Percentiles rank a stretch among this genome's conserved stretches.
Conservation (phyloP, 2,888 invertebrate genomes). For the Drosophila conformis region DNA sequence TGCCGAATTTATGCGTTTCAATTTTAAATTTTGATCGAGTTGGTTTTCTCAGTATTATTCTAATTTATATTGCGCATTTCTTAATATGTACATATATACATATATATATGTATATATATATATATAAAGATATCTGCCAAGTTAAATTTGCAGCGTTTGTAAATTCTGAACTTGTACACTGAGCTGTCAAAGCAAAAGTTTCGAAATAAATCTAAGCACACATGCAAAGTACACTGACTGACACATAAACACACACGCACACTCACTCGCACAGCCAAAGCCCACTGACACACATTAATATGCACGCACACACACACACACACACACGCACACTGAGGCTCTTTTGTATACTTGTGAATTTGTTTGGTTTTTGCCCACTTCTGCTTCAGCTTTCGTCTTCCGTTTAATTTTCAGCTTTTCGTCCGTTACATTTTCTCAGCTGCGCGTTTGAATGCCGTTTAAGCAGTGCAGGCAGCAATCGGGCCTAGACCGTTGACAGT, state of each 20-base stretch:
- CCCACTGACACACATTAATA: constrained; percentile 42
- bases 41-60: not conserved
- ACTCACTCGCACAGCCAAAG: not conserved
- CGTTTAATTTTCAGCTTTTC: constrained; percentile 52
- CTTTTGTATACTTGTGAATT: constrained; percentile 51
- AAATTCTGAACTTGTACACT: constrained; percentile 3
- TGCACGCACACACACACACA: constrained; percentile 5
- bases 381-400: constrained; percentile 37
- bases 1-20: not conserved
- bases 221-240: constrained; percentile 25
- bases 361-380: constrained; percentile 53
- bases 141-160: not conserved
- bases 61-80: not conserved
- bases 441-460: constrained; percentile 76
- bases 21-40: not conserved
- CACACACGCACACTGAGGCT: constrained; percentile 25
- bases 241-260: constrained; percentile 42
- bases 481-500: constrained; percentile 61
- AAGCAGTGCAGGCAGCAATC: constrained; percentile 48
- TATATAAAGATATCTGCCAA: not conserved
- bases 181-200: constrained; percentile 32
- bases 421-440: constrained; percentile 72
- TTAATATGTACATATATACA: not conserved
- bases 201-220: constrained; percentile 42
- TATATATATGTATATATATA: not conserved